Conservation (phyloP, 2,797 vertebrate genomes). For the Carcharodon carcharias region DNA sequence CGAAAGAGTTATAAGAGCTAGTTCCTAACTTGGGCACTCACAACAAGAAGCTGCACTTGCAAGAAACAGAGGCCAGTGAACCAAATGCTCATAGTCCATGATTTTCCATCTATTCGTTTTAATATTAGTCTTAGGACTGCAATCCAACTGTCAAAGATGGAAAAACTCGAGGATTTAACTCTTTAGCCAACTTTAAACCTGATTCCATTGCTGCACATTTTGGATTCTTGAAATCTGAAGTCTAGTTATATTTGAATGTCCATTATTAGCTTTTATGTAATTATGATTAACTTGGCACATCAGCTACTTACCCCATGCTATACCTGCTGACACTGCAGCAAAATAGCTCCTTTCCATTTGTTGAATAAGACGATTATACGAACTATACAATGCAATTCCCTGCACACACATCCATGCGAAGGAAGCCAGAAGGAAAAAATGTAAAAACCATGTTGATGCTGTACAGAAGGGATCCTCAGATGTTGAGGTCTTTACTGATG, state of each 20-base stretch:
- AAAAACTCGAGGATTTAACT: background rate
- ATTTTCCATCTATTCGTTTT: background rate
- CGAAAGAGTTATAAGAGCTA: background rate
- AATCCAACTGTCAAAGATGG: background rate
- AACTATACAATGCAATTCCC: slow-evolving; percentile 18
- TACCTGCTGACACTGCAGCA: background rate
- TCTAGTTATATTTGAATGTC: background rate
- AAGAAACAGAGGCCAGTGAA: background rate
- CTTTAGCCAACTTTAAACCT: background rate
- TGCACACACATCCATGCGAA: slow-evolving; percentile 19
- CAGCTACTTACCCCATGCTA: slow-evolving; percentile 24
- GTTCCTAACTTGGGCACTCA: background rate
- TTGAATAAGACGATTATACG: background rate
- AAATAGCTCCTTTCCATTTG: slow-evolving; percentile 26
- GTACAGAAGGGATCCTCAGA: background rate
- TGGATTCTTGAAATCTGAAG: background rate
- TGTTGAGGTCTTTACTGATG: background rate
- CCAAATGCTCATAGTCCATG: background rate
- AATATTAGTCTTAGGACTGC: background rate
- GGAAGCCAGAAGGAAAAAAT: slow-evolving; percentile 23
- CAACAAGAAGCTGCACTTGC: background rate
- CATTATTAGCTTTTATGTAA: background rate
- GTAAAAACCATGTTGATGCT: slow-evolving; percentile 19
- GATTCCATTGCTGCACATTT: background rate
- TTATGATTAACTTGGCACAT: no score